phyloP scores from a whole-genome alignment of 1,140 invertebrate species.

The Scaptodrosophila lebanonensis region DNA sequence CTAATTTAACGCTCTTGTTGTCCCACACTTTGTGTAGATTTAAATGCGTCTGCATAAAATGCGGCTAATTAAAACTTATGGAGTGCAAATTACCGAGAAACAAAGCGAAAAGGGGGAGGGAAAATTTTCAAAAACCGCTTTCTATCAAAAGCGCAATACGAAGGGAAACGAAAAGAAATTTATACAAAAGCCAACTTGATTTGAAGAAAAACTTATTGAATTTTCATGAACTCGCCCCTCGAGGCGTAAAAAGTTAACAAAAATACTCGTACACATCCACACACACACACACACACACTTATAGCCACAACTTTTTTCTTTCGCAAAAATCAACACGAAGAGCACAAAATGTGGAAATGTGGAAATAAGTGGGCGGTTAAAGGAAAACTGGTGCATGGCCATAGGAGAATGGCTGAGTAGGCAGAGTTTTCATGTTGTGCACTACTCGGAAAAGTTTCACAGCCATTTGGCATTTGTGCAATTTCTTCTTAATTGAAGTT shows the following conservation, averaged over 20 bases:
- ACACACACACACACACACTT: neutral
- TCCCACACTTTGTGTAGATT: constrained; percentile 41
- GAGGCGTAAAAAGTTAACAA: constrained; percentile 16
- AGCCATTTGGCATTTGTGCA: too few species aligned
- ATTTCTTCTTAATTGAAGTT: too few species aligned
- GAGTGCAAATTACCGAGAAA: constrained; percentile 26
- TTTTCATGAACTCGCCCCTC: constrained; percentile 58
- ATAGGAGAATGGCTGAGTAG: too few species aligned
- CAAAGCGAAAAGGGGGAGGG: constrained; percentile 12
- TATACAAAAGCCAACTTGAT: constrained; percentile 43
- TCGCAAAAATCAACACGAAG: too few species aligned
- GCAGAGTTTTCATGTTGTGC: too few species aligned
- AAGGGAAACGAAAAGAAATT: constrained; percentile 5
- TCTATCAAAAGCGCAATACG: constrained; percentile 9
- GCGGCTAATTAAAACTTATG: constrained; percentile 70
- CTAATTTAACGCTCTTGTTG: constrained; percentile 16
- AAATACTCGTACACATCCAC: constrained; percentile 9
- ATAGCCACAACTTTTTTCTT: constrained; percentile 11
- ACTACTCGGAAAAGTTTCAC: too few species aligned
- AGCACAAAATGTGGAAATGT: too few species aligned
- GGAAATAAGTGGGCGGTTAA: too few species aligned
- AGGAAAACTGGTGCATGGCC: too few species aligned
- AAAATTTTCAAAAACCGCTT: constrained; percentile 5
- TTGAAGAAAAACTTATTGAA: constrained; percentile 60
- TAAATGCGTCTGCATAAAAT: constrained; percentile 67